A percentile compares a stretch with the other conserved stretches of the same genome.
These are phyloP conservation scores for Anniella stebbinsi DNA, from an alignment of 2,797 vertebrate genomes.

Conservation along the genomic window DNA sequence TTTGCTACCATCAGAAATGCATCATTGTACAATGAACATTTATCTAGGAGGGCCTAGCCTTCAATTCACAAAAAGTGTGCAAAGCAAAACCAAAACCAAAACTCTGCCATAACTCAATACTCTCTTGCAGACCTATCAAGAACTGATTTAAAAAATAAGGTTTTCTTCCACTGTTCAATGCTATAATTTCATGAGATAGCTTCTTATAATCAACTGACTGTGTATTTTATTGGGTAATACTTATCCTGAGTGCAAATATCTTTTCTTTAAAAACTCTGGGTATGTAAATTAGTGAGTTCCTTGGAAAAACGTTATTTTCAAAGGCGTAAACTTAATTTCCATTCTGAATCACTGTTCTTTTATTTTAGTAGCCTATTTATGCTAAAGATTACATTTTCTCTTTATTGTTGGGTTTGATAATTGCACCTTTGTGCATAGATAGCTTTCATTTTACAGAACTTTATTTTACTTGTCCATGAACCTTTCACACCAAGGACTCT, in stretches of 20 bases:
- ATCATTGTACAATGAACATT: conserved; percentile 44
- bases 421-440: conserved; percentile 64
- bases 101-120: conserved; percentile 33
- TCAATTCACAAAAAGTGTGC: conserved; percentile 58
- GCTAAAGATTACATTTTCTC: neutral
- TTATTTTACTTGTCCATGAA: conserved; percentile 5
- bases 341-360: neutral
- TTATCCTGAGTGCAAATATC: neutral
- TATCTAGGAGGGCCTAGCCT: conserved; percentile 44
- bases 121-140: neutral
- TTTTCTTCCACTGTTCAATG: conserved; percentile 12
- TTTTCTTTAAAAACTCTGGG: neutral
- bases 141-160: conserved; percentile 18
- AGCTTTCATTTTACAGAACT: neutral
- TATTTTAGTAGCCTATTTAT: neutral
- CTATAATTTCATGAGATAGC: neutral
- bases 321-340: neutral
- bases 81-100: conserved; percentile 20
- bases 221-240: neutral
- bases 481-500: conserved; percentile 25
- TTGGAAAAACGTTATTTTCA: neutral
- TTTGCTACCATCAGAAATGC: conserved; percentile 63
- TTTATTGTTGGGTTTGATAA: conserved; percentile 14
- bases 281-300: conserved; percentile 2
- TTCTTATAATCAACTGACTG: conserved; percentile 2